Base-by-base conservation (phyloP, 2,797 vertebrate genomes). In the Helicolenus hilgendorfi region DNA sequence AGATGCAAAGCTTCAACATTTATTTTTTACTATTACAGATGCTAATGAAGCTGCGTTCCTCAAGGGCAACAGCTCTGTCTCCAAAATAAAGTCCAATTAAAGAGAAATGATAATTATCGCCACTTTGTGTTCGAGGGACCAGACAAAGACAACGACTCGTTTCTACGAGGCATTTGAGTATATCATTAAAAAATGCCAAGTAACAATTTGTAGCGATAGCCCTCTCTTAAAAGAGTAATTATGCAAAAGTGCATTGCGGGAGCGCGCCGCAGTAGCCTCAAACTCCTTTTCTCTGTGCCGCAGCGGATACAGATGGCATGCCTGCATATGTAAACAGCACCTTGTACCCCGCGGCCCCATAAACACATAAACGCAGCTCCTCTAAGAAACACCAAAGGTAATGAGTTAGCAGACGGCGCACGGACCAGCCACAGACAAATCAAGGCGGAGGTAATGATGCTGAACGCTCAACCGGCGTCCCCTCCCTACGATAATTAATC, bases 371-470 rank as follows among this genome's bases (percentile, higher is more conserved):
- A 93, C 87, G 69, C 88, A 63, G 63, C 88, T 65, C 62, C 24
- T 14, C 83, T 63, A 79, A 84, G 72, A 81, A 91, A 85, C 86
- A 93, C 90, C 87, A 72, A 83, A 88, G 88, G 62, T 83, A 89
- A 93, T 85, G 90, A 81, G 68, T 82, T 87, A 81, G 86, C 79
- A 92, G 87, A 82, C 81, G 49, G 75, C 33, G 18, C 18, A 7
- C 2, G 0, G 81, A 75, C 33, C 77, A 59, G 81, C 60, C 36
- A 14, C 74, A 90, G 79, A 84, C 83, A 77, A 81, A 93, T 85
- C 83, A 84, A 87, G 87, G 78, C 56, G 41, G 88, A 62, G 87
- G 72, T 93, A 93, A 94, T 89, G 93, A 83, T 72, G 90, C 86
- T 26, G 83, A 93, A 89, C 71, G 18, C 67, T 89, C 79, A 29